A percentile compares a stretch with the other conserved stretches of the same genome.
These are phyloP conservation scores for Artemisiospiza belli DNA, from an alignment of 2,113 vertebrate genomes.

Conservation along the genomic window DNA sequence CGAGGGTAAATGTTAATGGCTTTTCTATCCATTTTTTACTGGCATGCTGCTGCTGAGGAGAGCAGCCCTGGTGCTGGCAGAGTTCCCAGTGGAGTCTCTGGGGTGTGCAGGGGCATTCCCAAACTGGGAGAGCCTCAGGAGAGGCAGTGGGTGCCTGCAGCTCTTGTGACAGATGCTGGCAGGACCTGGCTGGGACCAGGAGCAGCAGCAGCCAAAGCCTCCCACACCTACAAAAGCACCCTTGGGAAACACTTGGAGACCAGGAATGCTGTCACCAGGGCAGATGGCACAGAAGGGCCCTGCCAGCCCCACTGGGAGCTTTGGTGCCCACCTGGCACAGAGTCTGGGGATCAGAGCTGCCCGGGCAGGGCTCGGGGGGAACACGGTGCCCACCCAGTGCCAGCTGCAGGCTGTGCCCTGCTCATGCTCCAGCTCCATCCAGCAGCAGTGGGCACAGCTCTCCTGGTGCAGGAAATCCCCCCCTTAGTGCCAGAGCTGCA, in stretches of 20 bases:
- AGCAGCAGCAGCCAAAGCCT: background rate
- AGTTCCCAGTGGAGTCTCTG: background rate
- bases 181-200: background rate
- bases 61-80: background rate
- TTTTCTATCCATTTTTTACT: background rate
- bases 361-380: background rate
- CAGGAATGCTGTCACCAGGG: background rate
- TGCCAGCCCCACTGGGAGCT: background rate
- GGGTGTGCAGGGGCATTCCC: background rate
- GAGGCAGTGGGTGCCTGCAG: rapidly evolving
- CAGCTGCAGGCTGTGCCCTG: background rate
- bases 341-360: background rate
- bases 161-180: background rate
- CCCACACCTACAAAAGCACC: background rate
- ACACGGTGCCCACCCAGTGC: background rate
- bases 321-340: background rate
- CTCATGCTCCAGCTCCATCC: background rate
- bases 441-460: background rate
- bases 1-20: background rate
- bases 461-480: background rate
- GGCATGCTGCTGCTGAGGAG: background rate
- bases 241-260: background rate
- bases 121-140: rapidly evolving
- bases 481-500: background rate
- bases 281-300: background rate